These are phyloP conservation scores for Caenorhabditis wallacei DNA, from an alignment of 2,888 invertebrate species.

Conservation along the genomic window DNA sequence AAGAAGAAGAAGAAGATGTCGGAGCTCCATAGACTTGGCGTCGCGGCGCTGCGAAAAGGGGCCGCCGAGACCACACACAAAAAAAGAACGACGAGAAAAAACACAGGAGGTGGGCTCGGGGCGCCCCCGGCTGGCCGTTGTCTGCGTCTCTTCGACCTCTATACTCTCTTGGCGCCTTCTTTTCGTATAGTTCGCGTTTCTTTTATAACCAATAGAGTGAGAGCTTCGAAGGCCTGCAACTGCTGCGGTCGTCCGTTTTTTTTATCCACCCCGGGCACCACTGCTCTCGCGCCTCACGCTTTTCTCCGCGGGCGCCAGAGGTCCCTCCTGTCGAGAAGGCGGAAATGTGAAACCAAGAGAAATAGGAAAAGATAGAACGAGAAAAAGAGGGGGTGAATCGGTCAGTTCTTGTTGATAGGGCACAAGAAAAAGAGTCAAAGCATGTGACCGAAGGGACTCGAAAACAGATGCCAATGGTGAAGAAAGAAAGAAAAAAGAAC, in stretches of 20 bases:
- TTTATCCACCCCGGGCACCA: conserved; percentile 14
- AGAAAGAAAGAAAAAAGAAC: conserved; percentile 17
- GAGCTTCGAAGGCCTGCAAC: conserved; percentile 22
- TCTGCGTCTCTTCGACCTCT: conserved; percentile 26
- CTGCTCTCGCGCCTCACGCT: conserved; percentile 36
- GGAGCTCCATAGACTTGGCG: conserved; percentile 34
- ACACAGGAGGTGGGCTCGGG: conserved; percentile 60
- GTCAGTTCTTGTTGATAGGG: conserved; percentile 57
- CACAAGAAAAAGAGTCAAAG: not conserved
- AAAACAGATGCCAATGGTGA: conserved; percentile 54
- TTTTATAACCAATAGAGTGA: conserved; percentile 59
- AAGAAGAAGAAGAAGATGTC: conserved; percentile 44
- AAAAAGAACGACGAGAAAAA: conserved; percentile 59
- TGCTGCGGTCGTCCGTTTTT: conserved; percentile 47
- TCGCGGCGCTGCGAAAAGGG: conserved; percentile 31
- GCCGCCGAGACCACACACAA: conserved; percentile 56
- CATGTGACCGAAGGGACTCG: conserved; percentile 53
- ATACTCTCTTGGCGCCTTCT: conserved; percentile 42
- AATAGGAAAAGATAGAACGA: not conserved
- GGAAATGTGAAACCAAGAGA: conserved; percentile 42
- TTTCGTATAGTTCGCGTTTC: conserved; percentile 66
- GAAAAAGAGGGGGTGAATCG: conserved; percentile 9
- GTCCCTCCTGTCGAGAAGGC: conserved; percentile 34
- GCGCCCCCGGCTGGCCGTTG: conserved; percentile 58
- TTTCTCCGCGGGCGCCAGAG: conserved; percentile 23